Conservation (phyloP, 2,888 invertebrate species). For the Polydesmus complanatus region DNA sequence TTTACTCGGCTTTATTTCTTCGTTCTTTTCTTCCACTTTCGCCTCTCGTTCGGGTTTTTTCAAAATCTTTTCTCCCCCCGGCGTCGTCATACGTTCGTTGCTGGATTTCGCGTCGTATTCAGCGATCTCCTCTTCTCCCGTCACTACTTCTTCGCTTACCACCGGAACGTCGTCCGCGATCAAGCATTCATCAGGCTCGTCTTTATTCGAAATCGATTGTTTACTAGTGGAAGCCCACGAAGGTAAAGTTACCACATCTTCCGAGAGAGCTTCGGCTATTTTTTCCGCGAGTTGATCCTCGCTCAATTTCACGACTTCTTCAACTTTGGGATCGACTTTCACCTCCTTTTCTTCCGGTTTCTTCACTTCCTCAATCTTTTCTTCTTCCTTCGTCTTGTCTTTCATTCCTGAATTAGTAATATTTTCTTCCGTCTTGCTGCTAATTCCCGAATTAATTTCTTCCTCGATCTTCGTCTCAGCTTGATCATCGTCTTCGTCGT, state of each 20-base stretch:
- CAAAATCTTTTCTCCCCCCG: not conserved
- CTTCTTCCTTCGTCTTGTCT: not conserved
- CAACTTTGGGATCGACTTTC: not conserved
- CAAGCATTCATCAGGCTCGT: not conserved
- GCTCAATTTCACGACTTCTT: not conserved
- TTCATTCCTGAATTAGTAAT: not conserved
- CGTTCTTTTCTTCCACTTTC: not conserved
- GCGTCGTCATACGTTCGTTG: not conserved
- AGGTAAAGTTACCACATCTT: not conserved
- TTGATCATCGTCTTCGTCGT: slow-evolving; percentile 1
- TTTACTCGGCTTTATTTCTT: not conserved
- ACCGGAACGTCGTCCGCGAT: not conserved
- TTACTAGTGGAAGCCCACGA: not conserved
- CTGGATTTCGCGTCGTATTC: not conserved
- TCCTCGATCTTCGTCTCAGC: not conserved
- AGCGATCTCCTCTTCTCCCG: not conserved
- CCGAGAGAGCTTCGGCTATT: not conserved
- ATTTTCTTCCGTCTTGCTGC: not conserved
- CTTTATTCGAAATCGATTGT: not conserved
- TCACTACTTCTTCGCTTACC: not conserved
- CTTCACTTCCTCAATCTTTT: not conserved
- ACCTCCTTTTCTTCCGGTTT: not conserved
- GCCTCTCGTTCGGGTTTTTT: not conserved
- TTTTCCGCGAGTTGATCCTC: not conserved
- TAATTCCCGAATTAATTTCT: not conserved